These are phyloP conservation scores for Deilephila elpenor DNA, from an alignment of 2,888 invertebrate species.

Conservation along the genomic window DNA sequence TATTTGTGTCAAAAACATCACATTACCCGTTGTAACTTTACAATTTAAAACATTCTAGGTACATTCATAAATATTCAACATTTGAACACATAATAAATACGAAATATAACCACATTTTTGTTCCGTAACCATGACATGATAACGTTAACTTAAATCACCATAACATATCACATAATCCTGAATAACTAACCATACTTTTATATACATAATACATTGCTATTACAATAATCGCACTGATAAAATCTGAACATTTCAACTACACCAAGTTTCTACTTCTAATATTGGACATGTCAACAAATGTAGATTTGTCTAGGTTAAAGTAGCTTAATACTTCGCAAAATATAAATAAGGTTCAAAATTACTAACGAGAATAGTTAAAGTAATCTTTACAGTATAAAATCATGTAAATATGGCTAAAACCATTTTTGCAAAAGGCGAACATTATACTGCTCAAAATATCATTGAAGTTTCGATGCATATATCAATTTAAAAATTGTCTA, in stretches of 20 bases:
- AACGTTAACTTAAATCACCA: conserved; percentile 27
- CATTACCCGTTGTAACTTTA: conserved; percentile 64
- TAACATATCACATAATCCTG: conserved; percentile 25
- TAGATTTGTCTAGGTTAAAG: conserved; percentile 16
- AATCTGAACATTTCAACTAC: conserved; percentile 12
- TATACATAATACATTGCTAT: conserved; percentile 8
- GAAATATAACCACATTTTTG: conserved; percentile 27
- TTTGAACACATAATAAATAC: conserved; percentile 29
- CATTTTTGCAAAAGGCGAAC: neutral
- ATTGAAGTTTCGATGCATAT: no score
- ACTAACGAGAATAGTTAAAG: neutral
- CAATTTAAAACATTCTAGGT: conserved; percentile 49
- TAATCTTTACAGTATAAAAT: neutral
- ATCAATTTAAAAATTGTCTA: no score
- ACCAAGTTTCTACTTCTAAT: neutral
- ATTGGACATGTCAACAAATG: conserved; percentile 18
- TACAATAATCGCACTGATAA: conserved; percentile 20
- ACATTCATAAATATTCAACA: conserved; percentile 30
- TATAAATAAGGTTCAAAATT: neutral
- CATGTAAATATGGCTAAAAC: neutral
- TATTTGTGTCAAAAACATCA: conserved; percentile 64
- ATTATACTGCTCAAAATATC: neutral
- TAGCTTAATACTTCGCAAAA: neutral
- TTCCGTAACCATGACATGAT: conserved; percentile 27
- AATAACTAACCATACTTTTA: conserved; percentile 20